Evolutionary conservation across 2,888 invertebrate species (phyloP), one percentile per base, ranked within the genome.

Genomic region (Hartigia nigra): DNA sequence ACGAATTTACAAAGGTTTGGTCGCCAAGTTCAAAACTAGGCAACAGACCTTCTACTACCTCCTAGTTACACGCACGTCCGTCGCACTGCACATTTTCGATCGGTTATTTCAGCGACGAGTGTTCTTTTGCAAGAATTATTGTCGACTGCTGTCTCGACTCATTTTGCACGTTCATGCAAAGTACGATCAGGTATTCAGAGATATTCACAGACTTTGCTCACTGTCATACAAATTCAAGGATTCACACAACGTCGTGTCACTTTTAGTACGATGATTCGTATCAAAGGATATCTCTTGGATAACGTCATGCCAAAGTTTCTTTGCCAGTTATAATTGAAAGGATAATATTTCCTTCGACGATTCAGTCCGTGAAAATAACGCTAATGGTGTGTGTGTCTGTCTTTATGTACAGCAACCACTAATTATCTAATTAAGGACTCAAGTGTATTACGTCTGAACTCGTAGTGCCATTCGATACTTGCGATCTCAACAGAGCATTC

Each of bases 401-500:
- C 55, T 55, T 55, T 55, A 85, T 85, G 79, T 84, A 85, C 85
- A 85, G 55, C 80, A 78, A 80, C 75, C 79, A 80, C 74, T 79
- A 74, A 35, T 74, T 55, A 23, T 23, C 55, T 55, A 55, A 55
- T 85, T 88, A 88, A 81, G 88, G 86, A 84, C 86, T 88, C 80
- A 88, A 83, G 74, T 85, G 86, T 80, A 86, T 79, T 78, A 80
- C 84, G n/a, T 90, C 89, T 0, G 77, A 75, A 83, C n/a, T 82
- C 74, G 70, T 84, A 80, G 31, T 85, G 35, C 84, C 78, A 12
- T 87, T 74, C 35, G 87, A 84, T 74, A 88, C 79, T 80, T 96
- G 94, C 79, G 94, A 94, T 84, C 94, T 93, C 87, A 97, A 93
- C 72, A 95, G 93, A 75, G 94, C 92, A 90, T 97, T 97, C 89